These are phyloP conservation scores for Trichosurus vulpecula DNA, from an alignment of 2,797 vertebrate species.

Conservation along the genomic window DNA sequence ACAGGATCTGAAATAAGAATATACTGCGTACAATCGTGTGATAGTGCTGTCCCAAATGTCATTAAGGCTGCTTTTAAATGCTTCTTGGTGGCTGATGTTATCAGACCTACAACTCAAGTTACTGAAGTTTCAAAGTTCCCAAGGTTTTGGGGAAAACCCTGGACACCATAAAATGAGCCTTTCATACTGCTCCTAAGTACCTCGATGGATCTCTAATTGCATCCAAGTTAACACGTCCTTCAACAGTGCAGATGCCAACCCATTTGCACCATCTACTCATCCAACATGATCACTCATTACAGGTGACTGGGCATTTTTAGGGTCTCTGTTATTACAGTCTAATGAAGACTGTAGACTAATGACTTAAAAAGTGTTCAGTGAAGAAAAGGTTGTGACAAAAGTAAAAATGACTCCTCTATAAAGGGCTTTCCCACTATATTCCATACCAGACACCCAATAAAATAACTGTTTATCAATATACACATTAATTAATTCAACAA, in stretches of 20 bases:
- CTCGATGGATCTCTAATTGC: neutral
- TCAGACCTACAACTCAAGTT: neutral
- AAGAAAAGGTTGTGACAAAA: constrained; percentile 25
- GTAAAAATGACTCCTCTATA: neutral
- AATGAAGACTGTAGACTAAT: constrained; percentile 47
- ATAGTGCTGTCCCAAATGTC: neutral
- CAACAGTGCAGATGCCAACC: neutral
- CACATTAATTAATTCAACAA: neutral
- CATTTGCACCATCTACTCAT: neutral
- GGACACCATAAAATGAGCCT: neutral
- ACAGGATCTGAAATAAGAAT: constrained; percentile 19
- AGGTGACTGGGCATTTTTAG: constrained; percentile 8
- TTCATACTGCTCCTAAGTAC: neutral
- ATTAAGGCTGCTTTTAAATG: neutral
- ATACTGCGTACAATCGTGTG: neutral
- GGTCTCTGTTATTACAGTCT: constrained; percentile 43
- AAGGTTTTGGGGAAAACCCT: neutral
- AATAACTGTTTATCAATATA: neutral
- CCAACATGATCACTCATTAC: constrained; percentile 20
- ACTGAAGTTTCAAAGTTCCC: neutral
- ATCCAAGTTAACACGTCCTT: neutral
- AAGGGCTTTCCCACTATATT: neutral
- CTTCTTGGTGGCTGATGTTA: neutral
- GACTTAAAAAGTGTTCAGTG: constrained; percentile 21
- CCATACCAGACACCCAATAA: neutral